A percentile compares a stretch with the other conserved stretches of the same genome.
Evolutionary conservation across 64 coral and sea anemone genomes (phyloP).

Genomic region (Stylophora pistillata): DNA sequence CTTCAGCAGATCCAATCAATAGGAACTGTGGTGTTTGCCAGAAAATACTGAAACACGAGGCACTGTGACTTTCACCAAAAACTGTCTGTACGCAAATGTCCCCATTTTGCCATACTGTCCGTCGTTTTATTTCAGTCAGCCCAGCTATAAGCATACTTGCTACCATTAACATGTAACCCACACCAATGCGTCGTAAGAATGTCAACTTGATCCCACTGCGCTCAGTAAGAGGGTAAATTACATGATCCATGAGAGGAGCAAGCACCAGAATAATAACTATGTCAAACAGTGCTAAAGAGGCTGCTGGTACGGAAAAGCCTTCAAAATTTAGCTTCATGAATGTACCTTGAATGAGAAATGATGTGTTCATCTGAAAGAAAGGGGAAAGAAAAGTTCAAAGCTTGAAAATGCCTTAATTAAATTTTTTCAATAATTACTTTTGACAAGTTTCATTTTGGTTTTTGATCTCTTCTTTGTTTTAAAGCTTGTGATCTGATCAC

Average conservation of each 20-base stretch:
- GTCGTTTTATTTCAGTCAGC: conserved; percentile 51
- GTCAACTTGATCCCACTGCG: conserved; percentile 57
- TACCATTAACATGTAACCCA: conserved; percentile 70
- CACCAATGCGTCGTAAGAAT: conserved; percentile 62
- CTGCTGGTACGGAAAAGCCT: conserved; percentile 45
- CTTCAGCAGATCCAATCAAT: conserved; percentile 49
- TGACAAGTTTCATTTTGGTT: no score
- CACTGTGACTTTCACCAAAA: conserved; percentile 11
- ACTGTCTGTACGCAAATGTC: not conserved
- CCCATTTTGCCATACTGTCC: conserved; percentile 4
- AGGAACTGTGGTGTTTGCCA: conserved; percentile 70
- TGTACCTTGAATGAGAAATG: conserved; percentile 68
- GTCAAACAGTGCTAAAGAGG: conserved; percentile 64
- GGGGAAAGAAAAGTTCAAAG: not conserved
- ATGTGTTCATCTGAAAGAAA: conserved; percentile 58
- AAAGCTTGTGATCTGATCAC: no score
- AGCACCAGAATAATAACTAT: conserved; percentile 42
- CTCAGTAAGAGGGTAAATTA: conserved; percentile 54
- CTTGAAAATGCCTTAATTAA: no score
- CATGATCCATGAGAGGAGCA: conserved; percentile 63
- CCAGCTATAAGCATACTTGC: conserved; percentile 67
- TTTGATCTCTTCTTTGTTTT: no score
- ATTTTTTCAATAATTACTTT: no score
- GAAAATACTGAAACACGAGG: conserved; percentile 41
- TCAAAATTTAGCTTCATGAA: conserved; percentile 66